Evolutionary conservation across 2,888 invertebrate genomes (phyloP).

Genomic region (Agonum fuliginosum): DNA sequence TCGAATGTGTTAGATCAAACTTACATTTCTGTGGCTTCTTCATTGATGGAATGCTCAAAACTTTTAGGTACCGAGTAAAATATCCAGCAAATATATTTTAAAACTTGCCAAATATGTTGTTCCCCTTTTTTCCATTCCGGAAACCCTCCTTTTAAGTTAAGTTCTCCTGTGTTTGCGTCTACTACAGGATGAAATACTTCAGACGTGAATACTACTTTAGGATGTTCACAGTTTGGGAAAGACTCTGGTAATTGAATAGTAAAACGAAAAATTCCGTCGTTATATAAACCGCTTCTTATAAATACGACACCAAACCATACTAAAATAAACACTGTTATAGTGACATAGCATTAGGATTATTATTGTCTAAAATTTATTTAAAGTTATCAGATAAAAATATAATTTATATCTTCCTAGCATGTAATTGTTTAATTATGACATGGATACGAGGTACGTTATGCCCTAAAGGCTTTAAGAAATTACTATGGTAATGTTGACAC

Average conservation of each 20-base stretch:
- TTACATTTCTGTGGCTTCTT: slow-evolving; percentile 82
- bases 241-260: slow-evolving; percentile 88
- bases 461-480: too few species aligned
- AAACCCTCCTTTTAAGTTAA: slow-evolving; percentile 87
- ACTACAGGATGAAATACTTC: slow-evolving; percentile 92
- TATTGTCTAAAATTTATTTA: too few species aligned
- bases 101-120: slow-evolving; percentile 92
- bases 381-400: too few species aligned
- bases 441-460: too few species aligned
- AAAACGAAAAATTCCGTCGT: slow-evolving; percentile 94
- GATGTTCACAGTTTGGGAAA: slow-evolving; percentile 90
- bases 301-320: slow-evolving; percentile 95
- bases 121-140: slow-evolving; percentile 89
- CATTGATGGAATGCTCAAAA: slow-evolving; percentile 81
- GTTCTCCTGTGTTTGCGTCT: slow-evolving; percentile 83
- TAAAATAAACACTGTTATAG: too few species aligned
- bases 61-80: slow-evolving; percentile 86
- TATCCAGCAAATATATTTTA: slow-evolving; percentile 88
- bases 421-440: too few species aligned
- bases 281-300: slow-evolving; percentile 90
- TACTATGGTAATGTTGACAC: too few species aligned
- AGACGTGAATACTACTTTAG: slow-evolving; percentile 87
- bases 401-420: too few species aligned
- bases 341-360: too few species aligned
- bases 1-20: background rate